phyloP scores from a whole-genome alignment of 2,888 invertebrate genomes.

The Thecocarcelia acutangulata region DNA sequence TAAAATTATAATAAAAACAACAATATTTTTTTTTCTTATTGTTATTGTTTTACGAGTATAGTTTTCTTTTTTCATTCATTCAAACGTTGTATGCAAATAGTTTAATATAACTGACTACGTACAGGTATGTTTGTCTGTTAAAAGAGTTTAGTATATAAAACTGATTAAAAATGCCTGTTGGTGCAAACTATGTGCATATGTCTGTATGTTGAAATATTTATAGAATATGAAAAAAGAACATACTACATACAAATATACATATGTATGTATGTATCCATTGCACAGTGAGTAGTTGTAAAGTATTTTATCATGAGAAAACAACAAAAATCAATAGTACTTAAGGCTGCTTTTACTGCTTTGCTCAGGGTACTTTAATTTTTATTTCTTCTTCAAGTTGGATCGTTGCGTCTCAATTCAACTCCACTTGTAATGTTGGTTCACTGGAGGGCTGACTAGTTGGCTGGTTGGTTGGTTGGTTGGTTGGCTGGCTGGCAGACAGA shows the following conservation, averaged over 20 bases:
- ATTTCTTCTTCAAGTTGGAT: constrained; percentile 21
- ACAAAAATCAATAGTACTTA: constrained; percentile 75
- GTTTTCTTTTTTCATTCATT: background rate
- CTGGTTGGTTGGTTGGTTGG: constrained; percentile 21
- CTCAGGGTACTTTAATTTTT: constrained; percentile 55
- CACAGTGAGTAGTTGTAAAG: constrained; percentile 50
- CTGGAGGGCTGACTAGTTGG: constrained; percentile 19
- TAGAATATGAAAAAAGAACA: background rate
- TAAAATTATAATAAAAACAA: constrained; percentile 31
- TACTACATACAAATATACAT: too few relatives aligned
- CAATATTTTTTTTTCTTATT: constrained; percentile 11
- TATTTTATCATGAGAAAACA: constrained; percentile 65
- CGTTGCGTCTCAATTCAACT: constrained; percentile 18
- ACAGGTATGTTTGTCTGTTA: background rate
- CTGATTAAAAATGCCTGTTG: constrained; percentile 58
- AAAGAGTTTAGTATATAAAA: background rate
- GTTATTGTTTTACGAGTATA: constrained; percentile 14
- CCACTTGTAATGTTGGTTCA: constrained; percentile 38
- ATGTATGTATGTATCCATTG: too few relatives aligned
- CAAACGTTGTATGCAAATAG: constrained; percentile 38
- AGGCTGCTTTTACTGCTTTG: constrained; percentile 74
- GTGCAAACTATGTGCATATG: constrained; percentile 28
- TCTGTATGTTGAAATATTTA: background rate
- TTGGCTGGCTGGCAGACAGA: constrained; percentile 17
- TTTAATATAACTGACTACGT: constrained; percentile 7